A percentile compares a stretch with the other conserved stretches of the same genome.
These are phyloP conservation scores for Penaeus chinensis DNA, from an alignment of 1,140 invertebrate genomes.

Conservation along the genomic window DNA sequence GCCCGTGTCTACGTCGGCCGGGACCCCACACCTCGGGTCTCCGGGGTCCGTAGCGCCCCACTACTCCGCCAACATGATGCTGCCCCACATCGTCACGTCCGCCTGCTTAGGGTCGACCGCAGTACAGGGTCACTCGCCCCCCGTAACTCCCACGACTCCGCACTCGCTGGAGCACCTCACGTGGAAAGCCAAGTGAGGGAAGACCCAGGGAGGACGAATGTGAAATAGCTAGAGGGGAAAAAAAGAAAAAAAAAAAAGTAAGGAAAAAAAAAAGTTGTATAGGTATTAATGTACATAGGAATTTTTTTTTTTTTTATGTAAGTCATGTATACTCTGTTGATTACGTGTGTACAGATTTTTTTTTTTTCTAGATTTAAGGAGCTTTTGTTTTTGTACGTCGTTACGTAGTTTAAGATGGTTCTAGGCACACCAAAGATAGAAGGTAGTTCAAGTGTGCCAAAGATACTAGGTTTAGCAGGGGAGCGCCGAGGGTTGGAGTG, in stretches of 20 bases:
- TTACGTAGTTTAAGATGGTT: not conserved
- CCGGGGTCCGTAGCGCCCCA: not conserved
- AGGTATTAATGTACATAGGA: not conserved
- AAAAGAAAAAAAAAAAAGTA: not conserved
- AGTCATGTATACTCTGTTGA: not conserved
- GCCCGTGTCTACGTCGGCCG: not conserved
- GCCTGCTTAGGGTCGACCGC: not conserved
- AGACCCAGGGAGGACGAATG: not conserved
- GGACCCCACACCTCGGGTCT: not conserved
- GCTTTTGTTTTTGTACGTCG: not conserved
- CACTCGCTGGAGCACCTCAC: constrained; percentile 46
- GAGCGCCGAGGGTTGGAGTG: too few species aligned
- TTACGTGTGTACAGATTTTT: not conserved
- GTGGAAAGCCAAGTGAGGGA: constrained; percentile 34
- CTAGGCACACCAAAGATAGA: constrained; percentile 29
- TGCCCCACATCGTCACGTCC: constrained; percentile 43
- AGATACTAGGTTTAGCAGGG: not conserved
- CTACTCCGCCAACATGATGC: constrained; percentile 28
- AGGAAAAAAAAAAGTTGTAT: not conserved
- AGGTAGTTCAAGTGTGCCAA: constrained; percentile 7
- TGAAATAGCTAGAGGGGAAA: not conserved
- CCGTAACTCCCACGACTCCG: not conserved
- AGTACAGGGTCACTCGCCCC: constrained; percentile 28
- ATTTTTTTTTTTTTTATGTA: not conserved
- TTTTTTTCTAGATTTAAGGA: not conserved